Evolutionary conservation across 2,113 vertebrate species (phyloP), one percentile per base, ranked within the genome.

Genomic region (Sula dactylatra): DNA sequence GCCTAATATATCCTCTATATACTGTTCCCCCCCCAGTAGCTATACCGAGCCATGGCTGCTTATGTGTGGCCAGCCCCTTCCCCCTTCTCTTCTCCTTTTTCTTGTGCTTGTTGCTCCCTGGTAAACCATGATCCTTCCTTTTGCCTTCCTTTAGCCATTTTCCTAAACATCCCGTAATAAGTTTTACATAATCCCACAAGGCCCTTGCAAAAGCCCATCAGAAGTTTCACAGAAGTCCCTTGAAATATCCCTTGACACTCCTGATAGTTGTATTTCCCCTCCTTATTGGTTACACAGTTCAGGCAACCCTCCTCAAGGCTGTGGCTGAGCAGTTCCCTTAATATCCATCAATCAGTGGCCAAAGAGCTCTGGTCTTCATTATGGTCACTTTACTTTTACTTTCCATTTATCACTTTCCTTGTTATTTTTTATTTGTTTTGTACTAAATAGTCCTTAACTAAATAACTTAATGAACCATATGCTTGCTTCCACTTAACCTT

Each of bases 1-100:
- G 13, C 19, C n/a, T 76, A n/a, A 74, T 36, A 40, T 24, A 44
- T 6, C 8, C 4, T 1, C 13, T 67, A 26, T 42, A 21, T 18
- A 24, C 34, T 44, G 44, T 7, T 2, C 21, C 19, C 0, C 8
- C 2, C 6, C 3, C 1, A 38, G n/a, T 42, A 64, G 16, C 32
- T 25, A 16, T 69, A 34, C 9, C 5, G 25, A 77, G 29, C 31
- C 42, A 20, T 5, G 47, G 12, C 18, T 82, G 12, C 16, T 76
- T 10, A 13, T 10, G 4, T 0, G 1, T 40, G 42, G 40, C 24
- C 0, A 3, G 19, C 9, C 14, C 12, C 27, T 88, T 76, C 38
- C 59, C 15, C 12, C 27, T 31, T 69, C 45, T 87, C 34, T 32
- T 84, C 29, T 34, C 9, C 16, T 36, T 90, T 65, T 56, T 36